These are phyloP conservation scores for Graptemys geographica DNA, from an alignment of 2,797 vertebrate genomes.

Conservation along the genomic window DNA sequence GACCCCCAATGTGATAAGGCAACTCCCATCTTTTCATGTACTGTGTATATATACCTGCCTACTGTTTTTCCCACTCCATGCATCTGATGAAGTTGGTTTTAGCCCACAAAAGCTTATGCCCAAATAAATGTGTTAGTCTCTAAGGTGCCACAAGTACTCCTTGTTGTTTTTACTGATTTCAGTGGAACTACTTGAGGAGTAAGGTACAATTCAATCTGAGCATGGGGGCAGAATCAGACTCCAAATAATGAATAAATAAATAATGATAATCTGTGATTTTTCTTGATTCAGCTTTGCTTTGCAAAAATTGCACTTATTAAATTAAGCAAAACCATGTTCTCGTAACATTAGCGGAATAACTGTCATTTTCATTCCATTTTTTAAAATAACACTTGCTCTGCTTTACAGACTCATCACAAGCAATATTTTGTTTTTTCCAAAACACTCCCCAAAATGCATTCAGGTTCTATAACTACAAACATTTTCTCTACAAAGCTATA, in stretches of 20 bases:
- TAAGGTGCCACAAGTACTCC: background rate
- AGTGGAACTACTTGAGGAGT: rapidly evolving
- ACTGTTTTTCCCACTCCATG: no score
- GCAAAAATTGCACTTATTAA: slow-evolving; percentile 71
- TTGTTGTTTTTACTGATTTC: rapidly evolving
- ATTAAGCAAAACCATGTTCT: slow-evolving; percentile 75
- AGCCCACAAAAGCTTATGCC: no score
- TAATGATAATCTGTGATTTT: slow-evolving; percentile 66
- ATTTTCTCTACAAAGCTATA: slow-evolving; percentile 59
- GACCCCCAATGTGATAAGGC: no score
- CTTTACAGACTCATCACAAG: slow-evolving; percentile 66
- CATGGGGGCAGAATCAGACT: background rate
- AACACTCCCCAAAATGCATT: slow-evolving; percentile 54
- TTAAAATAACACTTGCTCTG: slow-evolving; percentile 51
- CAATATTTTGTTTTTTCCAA: slow-evolving; percentile 37
- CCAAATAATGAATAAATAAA: background rate
- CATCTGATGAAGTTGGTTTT: no score
- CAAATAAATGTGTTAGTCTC: no score
- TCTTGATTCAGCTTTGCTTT: slow-evolving; percentile 70
- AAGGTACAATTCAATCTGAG: background rate
- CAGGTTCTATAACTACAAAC: slow-evolving; percentile 61
- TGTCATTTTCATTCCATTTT: slow-evolving; percentile 22
- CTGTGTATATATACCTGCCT: no score
- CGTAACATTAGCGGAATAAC: slow-evolving; percentile 57
- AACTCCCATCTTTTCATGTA: no score